A percentile compares a stretch with the other conserved stretches of the same genome.
phyloP scores from a whole-genome alignment of 2,888 invertebrate genomes.

The Caenorhabditis becei region DNA sequence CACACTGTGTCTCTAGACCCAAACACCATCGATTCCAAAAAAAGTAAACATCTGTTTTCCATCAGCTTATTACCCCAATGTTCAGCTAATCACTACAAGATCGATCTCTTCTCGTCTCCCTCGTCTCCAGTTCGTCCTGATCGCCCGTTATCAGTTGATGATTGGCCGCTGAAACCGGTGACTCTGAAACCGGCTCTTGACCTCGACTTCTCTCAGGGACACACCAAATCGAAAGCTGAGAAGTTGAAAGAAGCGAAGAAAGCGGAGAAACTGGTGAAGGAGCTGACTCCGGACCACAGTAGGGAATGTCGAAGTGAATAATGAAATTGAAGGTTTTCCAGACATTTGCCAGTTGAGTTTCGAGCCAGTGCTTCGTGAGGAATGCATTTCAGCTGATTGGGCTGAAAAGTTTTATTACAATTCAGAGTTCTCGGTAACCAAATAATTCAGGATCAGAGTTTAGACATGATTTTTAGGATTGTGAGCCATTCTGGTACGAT shows the following conservation, averaged over 20 bases:
- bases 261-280: slow-evolving; percentile 51
- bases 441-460: neutral
- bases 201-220: slow-evolving; percentile 30
- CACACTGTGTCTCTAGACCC: neutral
- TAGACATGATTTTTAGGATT: slow-evolving; percentile 56
- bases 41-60: neutral
- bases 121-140: slow-evolving; percentile 53
- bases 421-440: slow-evolving; percentile 38
- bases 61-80: neutral
- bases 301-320: neutral
- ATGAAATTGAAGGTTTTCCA: slow-evolving; percentile 11
- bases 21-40: neutral
- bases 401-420: slow-evolving; percentile 69
- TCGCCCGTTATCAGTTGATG: slow-evolving; percentile 56
- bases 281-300: slow-evolving; percentile 66
- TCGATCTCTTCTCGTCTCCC: slow-evolving; percentile 56
- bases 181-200: slow-evolving; percentile 48
- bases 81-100: slow-evolving; percentile 52
- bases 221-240: slow-evolving; percentile 25
- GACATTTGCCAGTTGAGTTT: slow-evolving; percentile 59
- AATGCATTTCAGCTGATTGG: slow-evolving; percentile 70
- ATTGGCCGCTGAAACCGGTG: slow-evolving; percentile 60
- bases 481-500: slow-evolving; percentile 80
- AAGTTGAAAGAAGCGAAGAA: slow-evolving; percentile 48
- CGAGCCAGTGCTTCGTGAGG: slow-evolving; percentile 64